A percentile compares a stretch with the other conserved stretches of the same genome.
These are phyloP conservation scores for Caenorhabditis latens DNA, from an alignment of 1,140 invertebrate genomes.

Conservation along the genomic window DNA sequence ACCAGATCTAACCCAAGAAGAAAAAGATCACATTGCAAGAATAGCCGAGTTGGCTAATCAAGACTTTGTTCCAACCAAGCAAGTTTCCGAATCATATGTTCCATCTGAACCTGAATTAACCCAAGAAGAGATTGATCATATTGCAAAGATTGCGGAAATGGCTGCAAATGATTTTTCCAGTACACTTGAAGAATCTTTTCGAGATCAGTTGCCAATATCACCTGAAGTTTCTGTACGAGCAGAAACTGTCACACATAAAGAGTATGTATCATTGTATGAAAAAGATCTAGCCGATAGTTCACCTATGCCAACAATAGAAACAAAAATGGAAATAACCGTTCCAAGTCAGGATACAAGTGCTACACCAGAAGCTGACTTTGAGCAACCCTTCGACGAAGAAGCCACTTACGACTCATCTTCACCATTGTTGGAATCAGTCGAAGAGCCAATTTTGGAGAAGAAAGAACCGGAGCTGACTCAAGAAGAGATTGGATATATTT, in stretches of 20 bases:
- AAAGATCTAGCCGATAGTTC: too few relatives aligned
- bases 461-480: conserved; percentile 53
- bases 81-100: background rate
- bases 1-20: conserved; percentile 46
- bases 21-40: conserved; percentile 33
- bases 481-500: conserved; percentile 64
- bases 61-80: background rate
- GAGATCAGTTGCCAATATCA: too few relatives aligned
- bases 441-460: conserved; percentile 2
- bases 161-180: background rate
- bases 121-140: conserved; percentile 58
- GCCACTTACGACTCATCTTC: background rate
- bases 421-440: background rate
- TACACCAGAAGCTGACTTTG: background rate
- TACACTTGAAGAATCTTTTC: background rate
- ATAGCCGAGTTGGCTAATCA: background rate
- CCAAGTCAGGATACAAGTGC: too few relatives aligned
- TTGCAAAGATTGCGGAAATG: conserved; percentile 43
- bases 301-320: too few relatives aligned
- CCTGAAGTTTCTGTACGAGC: too few relatives aligned
- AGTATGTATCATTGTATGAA: too few relatives aligned
- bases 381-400: conserved; percentile 27
- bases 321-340: too few relatives aligned
- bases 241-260: too few relatives aligned
- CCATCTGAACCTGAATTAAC: conserved; percentile 30